A percentile compares a stretch with the other conserved stretches of the same genome.
These are phyloP conservation scores for Neomonachus schauinslandi DNA, from an alignment of 2,113 vertebrate genomes.

Conservation along the genomic window DNA sequence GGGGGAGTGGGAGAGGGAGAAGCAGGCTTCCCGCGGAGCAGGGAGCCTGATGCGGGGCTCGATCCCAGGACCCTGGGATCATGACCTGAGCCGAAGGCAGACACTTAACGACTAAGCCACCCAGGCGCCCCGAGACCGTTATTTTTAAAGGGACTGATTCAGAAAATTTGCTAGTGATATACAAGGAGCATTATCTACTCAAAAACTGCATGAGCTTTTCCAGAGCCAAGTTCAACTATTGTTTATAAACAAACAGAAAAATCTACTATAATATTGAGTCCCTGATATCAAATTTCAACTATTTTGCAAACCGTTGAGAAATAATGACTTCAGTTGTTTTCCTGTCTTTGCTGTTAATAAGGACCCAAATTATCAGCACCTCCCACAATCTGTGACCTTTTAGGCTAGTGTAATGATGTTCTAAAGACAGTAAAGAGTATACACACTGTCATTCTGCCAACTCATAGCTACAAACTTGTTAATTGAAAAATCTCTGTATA, in stretches of 20 bases:
- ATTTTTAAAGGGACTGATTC: slow-evolving; percentile 23
- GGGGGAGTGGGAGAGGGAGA: too few relatives aligned
- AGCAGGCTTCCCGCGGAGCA: too few relatives aligned
- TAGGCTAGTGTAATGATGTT: neutral
- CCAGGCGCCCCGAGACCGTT: too few relatives aligned
- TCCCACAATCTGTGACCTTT: neutral
- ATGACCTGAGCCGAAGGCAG: too few relatives aligned
- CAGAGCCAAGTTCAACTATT: neutral
- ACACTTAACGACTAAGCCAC: too few relatives aligned
- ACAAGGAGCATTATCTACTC: slow-evolving; percentile 4
- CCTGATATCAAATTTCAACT: slow-evolving; percentile 30
- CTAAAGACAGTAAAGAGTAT: neutral
- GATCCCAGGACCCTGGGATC: too few relatives aligned
- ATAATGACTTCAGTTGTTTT: slow-evolving; percentile 10
- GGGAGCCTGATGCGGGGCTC: too few relatives aligned
- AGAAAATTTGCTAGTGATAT: slow-evolving; percentile 9
- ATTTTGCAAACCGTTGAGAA: slow-evolving; percentile 6
- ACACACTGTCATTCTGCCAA: neutral
- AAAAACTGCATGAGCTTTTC: slow-evolving; percentile 29
- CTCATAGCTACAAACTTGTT: neutral
- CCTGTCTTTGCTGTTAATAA: neutral
- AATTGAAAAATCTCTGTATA: neutral
- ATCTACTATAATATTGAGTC: neutral
- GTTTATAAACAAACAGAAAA: slow-evolving; percentile 23
- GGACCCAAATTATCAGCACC: neutral